These are phyloP conservation scores for Sebastes nivosus DNA, from an alignment of 2,797 vertebrate species.

Conservation along the genomic window DNA sequence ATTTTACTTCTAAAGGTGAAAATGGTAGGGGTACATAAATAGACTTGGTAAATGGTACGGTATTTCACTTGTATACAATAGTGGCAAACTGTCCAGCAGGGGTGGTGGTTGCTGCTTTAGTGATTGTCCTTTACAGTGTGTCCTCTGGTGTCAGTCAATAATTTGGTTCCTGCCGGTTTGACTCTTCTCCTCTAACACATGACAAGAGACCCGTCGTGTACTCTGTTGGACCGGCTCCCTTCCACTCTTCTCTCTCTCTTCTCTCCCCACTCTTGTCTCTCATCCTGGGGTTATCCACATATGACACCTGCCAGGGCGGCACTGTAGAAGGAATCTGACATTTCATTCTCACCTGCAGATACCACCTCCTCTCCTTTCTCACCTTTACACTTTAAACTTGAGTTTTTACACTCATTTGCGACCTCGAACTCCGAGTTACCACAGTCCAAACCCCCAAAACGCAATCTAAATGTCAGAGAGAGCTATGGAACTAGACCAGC, in stretches of 20 bases:
- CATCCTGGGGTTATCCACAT: constrained; percentile 59
- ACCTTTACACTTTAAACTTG: constrained; percentile 53
- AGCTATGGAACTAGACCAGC: not conserved
- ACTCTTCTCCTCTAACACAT: constrained; percentile 55
- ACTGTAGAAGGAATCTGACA: constrained; percentile 34
- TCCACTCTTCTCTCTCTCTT: not conserved
- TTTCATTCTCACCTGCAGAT: constrained; percentile 59
- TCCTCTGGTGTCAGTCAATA: constrained; percentile 75
- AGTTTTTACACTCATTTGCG: constrained; percentile 40
- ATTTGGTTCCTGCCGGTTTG: constrained; percentile 64
- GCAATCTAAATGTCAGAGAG: constrained; percentile 33
- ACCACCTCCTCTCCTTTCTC: constrained; percentile 26
- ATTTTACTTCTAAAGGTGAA: not conserved
- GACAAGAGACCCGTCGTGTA: constrained; percentile 56
- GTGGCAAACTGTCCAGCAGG: not conserved
- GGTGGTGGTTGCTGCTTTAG: not conserved
- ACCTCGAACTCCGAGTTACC: constrained; percentile 16
- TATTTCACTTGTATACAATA: not conserved
- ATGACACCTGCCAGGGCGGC: constrained; percentile 58
- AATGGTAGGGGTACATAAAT: not conserved
- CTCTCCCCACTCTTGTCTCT: constrained; percentile 16
- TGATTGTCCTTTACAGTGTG: constrained; percentile 56
- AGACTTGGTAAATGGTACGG: not conserved
- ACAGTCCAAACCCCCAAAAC: not conserved
- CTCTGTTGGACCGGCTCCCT: constrained; percentile 43